A percentile compares a stretch with the other conserved stretches of the same genome.
Conservation (phyloP, 2,113 vertebrate genomes). For the Rhineura floridana region DNA sequence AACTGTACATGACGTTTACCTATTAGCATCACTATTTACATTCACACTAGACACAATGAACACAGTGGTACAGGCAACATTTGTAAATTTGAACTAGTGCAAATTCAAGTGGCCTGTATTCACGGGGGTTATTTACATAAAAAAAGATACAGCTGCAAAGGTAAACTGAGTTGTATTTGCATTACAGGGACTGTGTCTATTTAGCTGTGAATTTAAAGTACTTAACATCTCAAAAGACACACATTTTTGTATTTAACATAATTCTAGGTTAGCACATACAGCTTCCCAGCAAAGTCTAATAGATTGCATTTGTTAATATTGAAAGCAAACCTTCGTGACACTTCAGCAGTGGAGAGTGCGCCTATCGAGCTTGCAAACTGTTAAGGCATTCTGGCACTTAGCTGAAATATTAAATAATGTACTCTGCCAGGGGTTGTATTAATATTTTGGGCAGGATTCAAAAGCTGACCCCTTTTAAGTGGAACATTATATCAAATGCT, state of each 20-base stretch:
- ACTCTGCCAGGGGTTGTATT: neutral
- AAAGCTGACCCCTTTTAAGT: neutral
- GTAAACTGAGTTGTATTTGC: neutral
- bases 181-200: neutral
- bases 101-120: neutral
- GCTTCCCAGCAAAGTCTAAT: neutral
- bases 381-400: neutral
- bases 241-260: neutral
- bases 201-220: slow-evolving; percentile 17
- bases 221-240: slow-evolving; percentile 2
- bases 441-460: neutral
- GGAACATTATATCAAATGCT: neutral
- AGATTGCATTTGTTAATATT: neutral
- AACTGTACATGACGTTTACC: neutral
- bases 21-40: neutral
- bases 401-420: neutral
- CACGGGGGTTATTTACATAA: neutral
- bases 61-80: neutral
- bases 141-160: neutral
- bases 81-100: neutral
- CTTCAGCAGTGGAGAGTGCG: neutral
- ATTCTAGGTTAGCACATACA: neutral
- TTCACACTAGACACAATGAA: rapidly evolving
- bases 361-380: neutral
- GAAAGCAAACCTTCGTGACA: neutral